These are phyloP conservation scores for Limnothrissa miodon DNA, from an alignment of 2,113 vertebrate species.

Conservation along the genomic window DNA sequence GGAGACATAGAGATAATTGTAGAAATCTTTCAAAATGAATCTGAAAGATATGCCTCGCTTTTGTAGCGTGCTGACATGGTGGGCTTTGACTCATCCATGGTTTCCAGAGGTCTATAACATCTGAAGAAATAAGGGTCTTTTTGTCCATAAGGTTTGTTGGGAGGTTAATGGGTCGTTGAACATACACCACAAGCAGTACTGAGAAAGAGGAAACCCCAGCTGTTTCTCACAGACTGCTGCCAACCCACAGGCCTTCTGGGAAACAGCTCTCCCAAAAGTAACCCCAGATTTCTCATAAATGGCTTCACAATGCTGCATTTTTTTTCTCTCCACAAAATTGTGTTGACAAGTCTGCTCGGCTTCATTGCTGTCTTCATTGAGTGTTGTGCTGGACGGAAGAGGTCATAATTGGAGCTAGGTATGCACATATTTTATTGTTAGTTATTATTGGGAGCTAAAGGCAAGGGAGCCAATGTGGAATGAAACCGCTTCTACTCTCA, in stretches of 20 bases:
- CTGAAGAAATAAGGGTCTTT: background rate
- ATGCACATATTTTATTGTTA: background rate
- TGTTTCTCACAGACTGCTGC: slow-evolving; percentile 28
- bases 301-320: slow-evolving; percentile 23
- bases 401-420: background rate
- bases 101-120: background rate
- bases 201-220: slow-evolving; percentile 37
- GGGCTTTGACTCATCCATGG: background rate
- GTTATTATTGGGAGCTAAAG: background rate
- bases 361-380: slow-evolving; percentile 1
- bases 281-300: slow-evolving; percentile 42
- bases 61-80: background rate
- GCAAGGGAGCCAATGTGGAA: background rate
- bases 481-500: background rate
- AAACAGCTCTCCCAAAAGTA: slow-evolving; percentile 37
- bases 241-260: slow-evolving; percentile 39
- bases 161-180: slow-evolving; percentile 11
- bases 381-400: background rate
- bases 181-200: slow-evolving; percentile 24
- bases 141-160: slow-evolving; percentile 5
- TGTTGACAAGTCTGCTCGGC: slow-evolving; percentile 19
- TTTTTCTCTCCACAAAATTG: slow-evolving; percentile 24
- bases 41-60: background rate
- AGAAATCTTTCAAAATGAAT: background rate
- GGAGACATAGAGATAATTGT: background rate